Evolutionary conservation across 2,888 invertebrate genomes (phyloP).

Genomic region (Perdita meconis): DNA sequence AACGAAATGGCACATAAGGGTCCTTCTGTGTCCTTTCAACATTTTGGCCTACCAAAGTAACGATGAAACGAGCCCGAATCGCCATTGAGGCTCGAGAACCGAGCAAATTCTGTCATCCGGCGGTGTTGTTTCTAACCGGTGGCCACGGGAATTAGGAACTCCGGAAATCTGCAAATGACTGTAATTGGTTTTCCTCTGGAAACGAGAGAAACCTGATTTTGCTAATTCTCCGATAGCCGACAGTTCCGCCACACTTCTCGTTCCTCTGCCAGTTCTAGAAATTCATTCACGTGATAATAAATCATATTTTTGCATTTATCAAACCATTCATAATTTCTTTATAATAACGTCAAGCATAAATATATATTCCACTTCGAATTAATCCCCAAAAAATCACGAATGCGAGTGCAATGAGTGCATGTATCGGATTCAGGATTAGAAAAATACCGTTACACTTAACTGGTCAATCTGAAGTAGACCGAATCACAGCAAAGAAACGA

Average conservation of each 20-base stretch:
- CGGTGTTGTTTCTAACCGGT: slow-evolving; percentile 66
- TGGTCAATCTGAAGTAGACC: no score
- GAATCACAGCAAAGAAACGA: background rate
- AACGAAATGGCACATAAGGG: background rate
- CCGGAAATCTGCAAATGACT: slow-evolving; percentile 74
- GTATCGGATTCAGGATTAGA: no score
- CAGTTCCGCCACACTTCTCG: slow-evolving; percentile 1
- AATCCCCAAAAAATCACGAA: no score
- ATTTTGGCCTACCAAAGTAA: slow-evolving; percentile 39
- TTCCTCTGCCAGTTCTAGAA: slow-evolving; percentile 2
- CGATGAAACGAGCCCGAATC: slow-evolving; percentile 57
- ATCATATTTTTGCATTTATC: no score
- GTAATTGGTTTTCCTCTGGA: slow-evolving; percentile 71
- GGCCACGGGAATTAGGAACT: slow-evolving; percentile 70
- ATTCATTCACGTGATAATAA: background rate
- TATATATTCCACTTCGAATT: no score
- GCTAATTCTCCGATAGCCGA: slow-evolving; percentile 68
- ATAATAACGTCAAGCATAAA: no score
- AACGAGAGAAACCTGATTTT: slow-evolving; percentile 72
- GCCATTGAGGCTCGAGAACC: slow-evolving; percentile 37
- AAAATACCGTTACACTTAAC: no score
- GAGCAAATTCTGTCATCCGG: slow-evolving; percentile 66
- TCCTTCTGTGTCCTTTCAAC: background rate
- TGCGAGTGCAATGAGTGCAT: no score
- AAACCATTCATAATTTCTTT: no score